Evolutionary conservation across 2,797 vertebrate genomes (phyloP), one percentile per base, ranked within the genome.

Genomic region (Sebastes oblongus): DNA sequence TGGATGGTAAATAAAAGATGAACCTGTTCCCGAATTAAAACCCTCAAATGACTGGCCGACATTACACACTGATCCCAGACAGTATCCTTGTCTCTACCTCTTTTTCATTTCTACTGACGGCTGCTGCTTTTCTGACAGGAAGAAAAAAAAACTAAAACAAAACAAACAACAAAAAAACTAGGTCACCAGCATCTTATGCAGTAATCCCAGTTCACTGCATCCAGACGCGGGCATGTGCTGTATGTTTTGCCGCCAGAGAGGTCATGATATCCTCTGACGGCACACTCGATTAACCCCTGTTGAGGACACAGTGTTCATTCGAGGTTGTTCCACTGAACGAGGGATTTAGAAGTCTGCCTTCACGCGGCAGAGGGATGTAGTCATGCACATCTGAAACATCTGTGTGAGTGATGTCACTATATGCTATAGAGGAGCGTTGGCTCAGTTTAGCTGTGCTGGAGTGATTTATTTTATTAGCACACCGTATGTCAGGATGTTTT

Each of bases 141-240:
- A 80, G 77, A 75, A 83, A 74, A 84, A 87, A 84, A 79, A 89
- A 89, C 87, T 39, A 88, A 90, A 92, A 85, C 79, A 91, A 90
- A 82, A 89, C 80, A 89, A 87, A 82, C 61, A 86, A 89, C 81
- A 72, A 84, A 6, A 84, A 42, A 96, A 94, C 67, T 95, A 93
- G 96, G 95, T 95, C 96, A 96, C 80, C 90, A 77, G 92, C 93
- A 94, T 95, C 92, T 96, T 95, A 95, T 94, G 93, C 94, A 90
- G 91, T 96, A 96, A 96, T 96, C 95, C 94, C 24, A 86, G 84
- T 92, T 93, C 91, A 82, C 91, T 93, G 91, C 93, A 94, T 94
- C 91, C 91, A 93, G 91, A 91, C 83, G 71, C 66, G 62, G 82
- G 89, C 91, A 90, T 93, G 92, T 91, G 92, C 91, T 94, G 93